These are phyloP conservation scores for Piscicola geometra DNA, from an alignment of 2,888 invertebrate species.

Conservation along the genomic window DNA sequence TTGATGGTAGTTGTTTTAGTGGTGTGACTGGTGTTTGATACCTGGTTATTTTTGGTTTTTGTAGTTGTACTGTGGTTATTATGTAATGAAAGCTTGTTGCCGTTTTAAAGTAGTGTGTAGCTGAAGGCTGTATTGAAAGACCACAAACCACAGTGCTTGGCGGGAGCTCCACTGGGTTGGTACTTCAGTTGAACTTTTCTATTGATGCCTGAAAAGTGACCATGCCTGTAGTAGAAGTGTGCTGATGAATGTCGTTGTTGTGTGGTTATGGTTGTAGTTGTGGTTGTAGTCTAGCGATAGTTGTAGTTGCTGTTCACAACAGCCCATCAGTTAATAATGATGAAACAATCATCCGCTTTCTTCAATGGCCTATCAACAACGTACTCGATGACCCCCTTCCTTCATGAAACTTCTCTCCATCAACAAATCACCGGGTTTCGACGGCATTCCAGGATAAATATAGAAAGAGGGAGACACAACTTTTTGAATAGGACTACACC, in stretches of 20 bases:
- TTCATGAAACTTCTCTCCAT: too few species aligned
- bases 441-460: too few species aligned
- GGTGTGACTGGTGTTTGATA: neutral
- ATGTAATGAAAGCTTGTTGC: too few species aligned
- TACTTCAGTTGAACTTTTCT: constrained; percentile 99
- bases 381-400: too few species aligned
- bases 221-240: constrained; percentile 50
- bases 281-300: neutral
- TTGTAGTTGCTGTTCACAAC: neutral
- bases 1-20: neutral
- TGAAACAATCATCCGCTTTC: too few species aligned
- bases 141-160: constrained; percentile 42
- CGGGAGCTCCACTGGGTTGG: constrained; percentile 74
- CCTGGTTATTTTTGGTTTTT: neutral
- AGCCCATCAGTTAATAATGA: neutral
- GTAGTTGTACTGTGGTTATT: neutral
- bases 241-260: neutral
- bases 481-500: too few species aligned
- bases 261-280: neutral
- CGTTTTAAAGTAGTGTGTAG: too few species aligned
- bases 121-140: too few species aligned
- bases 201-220: constrained; percentile 97
- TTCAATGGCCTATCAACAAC: too few species aligned
- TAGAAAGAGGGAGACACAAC: too few species aligned
- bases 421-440: too few species aligned